These are phyloP conservation scores for Marasmarcha lunaedactyla DNA, from an alignment of 2,888 invertebrate species.

Conservation along the genomic window DNA sequence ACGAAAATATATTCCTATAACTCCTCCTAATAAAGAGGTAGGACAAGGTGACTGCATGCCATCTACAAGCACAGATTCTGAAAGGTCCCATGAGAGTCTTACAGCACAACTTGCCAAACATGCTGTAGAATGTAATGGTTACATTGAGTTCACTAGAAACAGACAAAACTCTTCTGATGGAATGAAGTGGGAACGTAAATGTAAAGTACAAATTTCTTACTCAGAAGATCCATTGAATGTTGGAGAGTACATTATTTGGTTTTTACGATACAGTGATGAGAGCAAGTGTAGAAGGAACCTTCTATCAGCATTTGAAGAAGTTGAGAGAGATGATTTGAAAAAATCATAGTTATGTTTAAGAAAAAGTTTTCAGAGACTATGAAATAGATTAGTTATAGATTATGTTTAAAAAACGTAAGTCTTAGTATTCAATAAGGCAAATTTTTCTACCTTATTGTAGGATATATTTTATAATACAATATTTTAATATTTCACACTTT, in stretches of 20 bases:
- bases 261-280: constrained; percentile 72
- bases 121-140: constrained; percentile 58
- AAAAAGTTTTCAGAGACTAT: too few species aligned
- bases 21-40: constrained; percentile 48
- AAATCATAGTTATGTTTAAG: too few species aligned
- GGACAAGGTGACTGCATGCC: constrained; percentile 62
- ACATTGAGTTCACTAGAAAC: constrained; percentile 49
- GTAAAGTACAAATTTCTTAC: constrained; percentile 74
- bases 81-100: constrained; percentile 43
- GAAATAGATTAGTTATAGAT: too few species aligned
- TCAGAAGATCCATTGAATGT: constrained; percentile 59
- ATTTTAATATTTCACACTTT: too few species aligned
- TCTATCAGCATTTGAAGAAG: constrained; percentile 61
- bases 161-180: constrained; percentile 43
- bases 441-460: too few species aligned
- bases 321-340: constrained; percentile 29
- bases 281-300: constrained; percentile 72
- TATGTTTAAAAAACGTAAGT: too few species aligned
- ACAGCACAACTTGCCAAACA: constrained; percentile 51
- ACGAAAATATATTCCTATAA: constrained; percentile 37
- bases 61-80: constrained; percentile 50
- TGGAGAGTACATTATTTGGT: constrained; percentile 71
- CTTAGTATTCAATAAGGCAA: too few species aligned
- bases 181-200: constrained; percentile 73
- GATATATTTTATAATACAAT: too few species aligned